phyloP scores from a whole-genome alignment of 1,140 invertebrate species.

The Mizuhopecten yessoensis region DNA sequence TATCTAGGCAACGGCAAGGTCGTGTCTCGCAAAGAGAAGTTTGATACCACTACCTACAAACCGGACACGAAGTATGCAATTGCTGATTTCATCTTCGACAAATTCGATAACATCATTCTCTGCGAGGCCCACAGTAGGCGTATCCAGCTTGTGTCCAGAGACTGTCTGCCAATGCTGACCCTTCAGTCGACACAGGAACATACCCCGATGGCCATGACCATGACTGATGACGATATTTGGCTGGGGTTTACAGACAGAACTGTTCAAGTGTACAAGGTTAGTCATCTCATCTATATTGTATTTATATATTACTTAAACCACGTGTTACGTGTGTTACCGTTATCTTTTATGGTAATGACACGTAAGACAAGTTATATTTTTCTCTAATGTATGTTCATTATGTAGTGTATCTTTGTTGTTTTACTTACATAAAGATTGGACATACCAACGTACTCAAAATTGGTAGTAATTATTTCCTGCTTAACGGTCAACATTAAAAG shows the following conservation, averaged over 20 bases:
- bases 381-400: too few species aligned
- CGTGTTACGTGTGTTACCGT: too few species aligned
- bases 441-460: too few species aligned
- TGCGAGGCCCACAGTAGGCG: not conserved
- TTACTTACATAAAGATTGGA: too few species aligned
- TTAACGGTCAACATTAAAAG: too few species aligned
- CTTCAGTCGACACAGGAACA: not conserved
- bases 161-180: not conserved
- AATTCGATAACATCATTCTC: not conserved
- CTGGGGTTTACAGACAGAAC: not conserved
- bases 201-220: not conserved
- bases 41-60: not conserved
- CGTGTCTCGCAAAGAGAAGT: not conserved
- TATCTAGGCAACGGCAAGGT: not conserved
- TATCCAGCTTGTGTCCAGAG: not conserved
- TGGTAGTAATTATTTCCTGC: too few species aligned
- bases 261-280: not conserved
- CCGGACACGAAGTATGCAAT: not conserved
- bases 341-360: too few species aligned
- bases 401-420: too few species aligned
- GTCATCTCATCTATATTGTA: too few species aligned
- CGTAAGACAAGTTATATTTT: too few species aligned
- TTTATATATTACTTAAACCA: too few species aligned
- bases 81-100: not conserved
- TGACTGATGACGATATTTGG: not conserved